phyloP scores from a whole-genome alignment of 2,113 vertebrate species.

The Gymnorhina tibicen region DNA sequence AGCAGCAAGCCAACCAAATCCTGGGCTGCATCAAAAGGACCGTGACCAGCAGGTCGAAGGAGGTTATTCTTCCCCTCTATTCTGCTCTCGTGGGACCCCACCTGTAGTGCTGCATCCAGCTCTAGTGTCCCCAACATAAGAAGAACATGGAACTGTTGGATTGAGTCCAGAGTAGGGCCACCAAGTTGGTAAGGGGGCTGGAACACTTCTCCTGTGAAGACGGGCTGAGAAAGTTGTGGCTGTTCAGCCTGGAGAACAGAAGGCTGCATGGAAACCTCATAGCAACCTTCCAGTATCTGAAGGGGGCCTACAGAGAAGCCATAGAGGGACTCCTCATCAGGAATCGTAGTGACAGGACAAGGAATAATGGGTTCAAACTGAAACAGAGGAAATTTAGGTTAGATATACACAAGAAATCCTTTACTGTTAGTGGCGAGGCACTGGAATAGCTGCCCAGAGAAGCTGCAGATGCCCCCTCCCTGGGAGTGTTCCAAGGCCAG shows the following conservation, averaged over 20 bases:
- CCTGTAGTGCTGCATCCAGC: background rate
- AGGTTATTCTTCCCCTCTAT: accelerated
- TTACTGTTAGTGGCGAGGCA: background rate
- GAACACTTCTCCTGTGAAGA: background rate
- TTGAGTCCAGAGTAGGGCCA: background rate
- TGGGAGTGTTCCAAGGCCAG: background rate
- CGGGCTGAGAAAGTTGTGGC: background rate
- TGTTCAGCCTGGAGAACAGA: background rate
- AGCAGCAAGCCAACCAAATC: background rate
- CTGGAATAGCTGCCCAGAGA: background rate
- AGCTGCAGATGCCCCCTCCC: background rate
- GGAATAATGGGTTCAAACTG: background rate
- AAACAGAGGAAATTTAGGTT: background rate
- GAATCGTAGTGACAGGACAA: background rate
- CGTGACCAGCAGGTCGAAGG: accelerated
- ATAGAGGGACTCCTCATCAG: no score
- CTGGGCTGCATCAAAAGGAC: background rate
- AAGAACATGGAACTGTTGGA: background rate
- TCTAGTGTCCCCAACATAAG: background rate
- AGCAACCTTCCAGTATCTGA: background rate
- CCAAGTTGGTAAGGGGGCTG: background rate
- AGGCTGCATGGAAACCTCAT: background rate
- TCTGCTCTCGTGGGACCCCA: background rate
- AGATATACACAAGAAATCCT: background rate
- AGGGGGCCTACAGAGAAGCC: background rate